Percentiles rank a stretch among this genome's conserved stretches.
phyloP scores from a whole-genome alignment of 1,140 invertebrate genomes.

The Drosophila ogumai region DNA sequence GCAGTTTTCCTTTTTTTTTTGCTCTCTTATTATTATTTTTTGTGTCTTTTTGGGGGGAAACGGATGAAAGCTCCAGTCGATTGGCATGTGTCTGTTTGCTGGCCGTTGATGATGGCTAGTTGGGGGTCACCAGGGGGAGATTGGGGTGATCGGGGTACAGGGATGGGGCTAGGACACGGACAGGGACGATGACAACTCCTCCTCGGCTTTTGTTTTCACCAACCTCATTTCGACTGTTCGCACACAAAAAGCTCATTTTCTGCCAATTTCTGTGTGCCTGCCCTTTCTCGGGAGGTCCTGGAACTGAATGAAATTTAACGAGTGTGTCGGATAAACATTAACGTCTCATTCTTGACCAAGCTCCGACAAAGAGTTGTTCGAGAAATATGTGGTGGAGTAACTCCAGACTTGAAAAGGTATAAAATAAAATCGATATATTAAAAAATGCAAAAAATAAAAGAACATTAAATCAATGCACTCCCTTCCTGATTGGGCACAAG shows the following conservation, averaged over 20 bases:
- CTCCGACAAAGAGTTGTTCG: slow-evolving; percentile 9
- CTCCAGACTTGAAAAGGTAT: neutral
- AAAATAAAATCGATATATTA: neutral
- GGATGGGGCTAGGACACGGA: slow-evolving; percentile 7
- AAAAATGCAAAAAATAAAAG: no score
- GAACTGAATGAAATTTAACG: slow-evolving; percentile 68
- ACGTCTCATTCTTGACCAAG: slow-evolving; percentile 49
- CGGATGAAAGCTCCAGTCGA: slow-evolving; percentile 58
- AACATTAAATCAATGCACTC: slow-evolving; percentile 63
- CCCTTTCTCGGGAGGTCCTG: neutral
- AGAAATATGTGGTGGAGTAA: neutral
- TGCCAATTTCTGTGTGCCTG: slow-evolving; percentile 65
- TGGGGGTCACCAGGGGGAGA: neutral
- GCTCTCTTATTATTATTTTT: neutral
- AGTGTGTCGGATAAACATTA: slow-evolving; percentile 57
- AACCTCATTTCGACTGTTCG: slow-evolving; percentile 9
- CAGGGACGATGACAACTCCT: slow-evolving; percentile 24
- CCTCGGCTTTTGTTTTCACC: slow-evolving; percentile 8
- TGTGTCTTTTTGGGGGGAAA: slow-evolving; percentile 31
- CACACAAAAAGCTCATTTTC: slow-evolving; percentile 72
- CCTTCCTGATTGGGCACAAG: slow-evolving; percentile 46
- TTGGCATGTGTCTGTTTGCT: slow-evolving; percentile 70
- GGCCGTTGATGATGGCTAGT: slow-evolving; percentile 42
- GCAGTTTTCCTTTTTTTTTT: slow-evolving; percentile 3
- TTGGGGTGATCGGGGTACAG: slow-evolving; percentile 5